Evolutionary conservation across 2,888 invertebrate genomes (phyloP).

Genomic region (Spialia ferax): DNA sequence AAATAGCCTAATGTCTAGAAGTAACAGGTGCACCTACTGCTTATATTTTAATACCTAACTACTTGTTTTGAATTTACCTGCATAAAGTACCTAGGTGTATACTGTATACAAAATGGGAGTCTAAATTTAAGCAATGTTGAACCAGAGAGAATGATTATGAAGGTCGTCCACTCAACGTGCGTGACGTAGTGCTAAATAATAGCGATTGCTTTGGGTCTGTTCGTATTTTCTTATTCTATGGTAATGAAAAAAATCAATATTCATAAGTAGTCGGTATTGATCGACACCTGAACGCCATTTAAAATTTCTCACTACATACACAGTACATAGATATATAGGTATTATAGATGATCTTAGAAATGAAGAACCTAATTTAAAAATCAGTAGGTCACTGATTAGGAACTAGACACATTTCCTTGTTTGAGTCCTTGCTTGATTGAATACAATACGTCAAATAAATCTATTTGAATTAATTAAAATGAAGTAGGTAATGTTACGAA

Average conservation of each 20-base stretch:
- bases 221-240: background rate
- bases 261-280: background rate
- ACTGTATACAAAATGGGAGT: too few species aligned
- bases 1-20: too few species aligned
- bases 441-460: background rate
- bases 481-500: background rate
- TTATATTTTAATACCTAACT: too few species aligned
- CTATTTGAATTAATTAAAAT: background rate
- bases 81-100: too few species aligned
- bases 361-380: too few species aligned
- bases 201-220: background rate
- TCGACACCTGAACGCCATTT: constrained; percentile 6
- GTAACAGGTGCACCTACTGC: too few species aligned
- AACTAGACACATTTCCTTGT: background rate
- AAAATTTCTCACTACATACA: constrained; percentile 1
- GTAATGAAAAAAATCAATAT: constrained; percentile 25
- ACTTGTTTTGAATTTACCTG: too few species aligned
- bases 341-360: too few species aligned
- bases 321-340: background rate
- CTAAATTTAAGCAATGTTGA: background rate
- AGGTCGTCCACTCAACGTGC: background rate
- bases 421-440: background rate
- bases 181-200: background rate
- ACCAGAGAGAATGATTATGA: background rate
- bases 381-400: too few species aligned